Evolutionary conservation across 2,113 vertebrate genomes (phyloP).

Genomic region (Albula goreensis): DNA sequence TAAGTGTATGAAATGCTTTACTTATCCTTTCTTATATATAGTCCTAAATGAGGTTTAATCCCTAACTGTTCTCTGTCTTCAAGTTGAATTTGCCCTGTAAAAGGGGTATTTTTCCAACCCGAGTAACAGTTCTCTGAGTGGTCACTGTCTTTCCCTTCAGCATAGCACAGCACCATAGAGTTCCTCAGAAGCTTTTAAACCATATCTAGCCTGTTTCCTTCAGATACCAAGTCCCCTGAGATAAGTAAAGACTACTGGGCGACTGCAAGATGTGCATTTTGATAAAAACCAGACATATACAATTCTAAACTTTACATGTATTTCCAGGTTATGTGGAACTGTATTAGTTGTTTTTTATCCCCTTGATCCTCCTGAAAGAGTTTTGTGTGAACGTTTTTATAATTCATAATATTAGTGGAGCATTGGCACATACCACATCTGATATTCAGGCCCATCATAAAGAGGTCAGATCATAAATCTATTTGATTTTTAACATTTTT

Average conservation of each 20-base stretch:
- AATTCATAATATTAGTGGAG: conserved; percentile 37
- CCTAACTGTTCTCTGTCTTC: neutral
- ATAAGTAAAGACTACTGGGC: conserved; percentile 46
- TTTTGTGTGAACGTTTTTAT: neutral
- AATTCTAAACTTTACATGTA: conserved; percentile 63
- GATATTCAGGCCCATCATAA: neutral
- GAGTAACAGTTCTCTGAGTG: neutral
- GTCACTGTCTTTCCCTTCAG: neutral
- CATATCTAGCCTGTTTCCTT: conserved; percentile 55
- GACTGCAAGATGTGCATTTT: conserved; percentile 56
- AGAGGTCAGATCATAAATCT: neutral
- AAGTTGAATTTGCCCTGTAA: neutral
- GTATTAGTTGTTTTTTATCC: conserved; percentile 41
- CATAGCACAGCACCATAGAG: conserved; percentile 36
- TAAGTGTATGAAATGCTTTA: neutral
- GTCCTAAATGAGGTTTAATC: no score
- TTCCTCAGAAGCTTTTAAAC: conserved; percentile 35
- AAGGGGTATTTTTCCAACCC: neutral
- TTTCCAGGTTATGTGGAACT: conserved; percentile 21
- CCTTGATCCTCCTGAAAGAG: neutral
- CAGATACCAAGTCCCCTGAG: conserved; percentile 59
- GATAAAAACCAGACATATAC: conserved; percentile 53
- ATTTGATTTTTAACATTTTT: no score
- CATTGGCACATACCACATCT: conserved; percentile 41
- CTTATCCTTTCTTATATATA: no score